These are phyloP conservation scores for Lucilia sericata DNA, from an alignment of 1,140 invertebrate genomes.

Conservation along the genomic window DNA sequence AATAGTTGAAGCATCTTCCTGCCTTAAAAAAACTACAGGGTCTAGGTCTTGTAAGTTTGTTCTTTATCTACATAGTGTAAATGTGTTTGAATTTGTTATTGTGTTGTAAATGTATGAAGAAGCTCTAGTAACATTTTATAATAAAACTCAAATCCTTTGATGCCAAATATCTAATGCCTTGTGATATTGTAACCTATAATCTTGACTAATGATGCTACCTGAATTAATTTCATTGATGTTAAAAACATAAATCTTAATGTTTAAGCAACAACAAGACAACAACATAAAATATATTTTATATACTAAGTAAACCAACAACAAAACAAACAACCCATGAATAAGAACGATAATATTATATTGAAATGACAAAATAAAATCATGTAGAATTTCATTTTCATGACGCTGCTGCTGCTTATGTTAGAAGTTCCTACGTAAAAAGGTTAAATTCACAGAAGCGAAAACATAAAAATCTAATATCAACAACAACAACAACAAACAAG, in stretches of 20 bases:
- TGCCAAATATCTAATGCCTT: conserved; percentile 18
- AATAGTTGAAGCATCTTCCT: too few species aligned
- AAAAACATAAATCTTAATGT: conserved; percentile 44
- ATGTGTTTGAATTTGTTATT: background rate
- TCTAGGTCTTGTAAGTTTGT: too few species aligned
- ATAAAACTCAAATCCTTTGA: conserved; percentile 14
- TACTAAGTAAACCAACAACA: background rate
- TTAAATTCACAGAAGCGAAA: background rate
- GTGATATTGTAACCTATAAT: conserved; percentile 39
- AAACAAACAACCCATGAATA: too few species aligned
- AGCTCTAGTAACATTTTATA: background rate
- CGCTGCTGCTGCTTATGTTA: background rate
- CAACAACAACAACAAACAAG: background rate
- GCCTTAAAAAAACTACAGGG: too few species aligned
- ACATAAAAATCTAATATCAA: background rate
- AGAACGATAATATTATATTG: background rate
- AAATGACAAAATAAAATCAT: conserved; percentile 18
- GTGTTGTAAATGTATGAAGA: background rate
- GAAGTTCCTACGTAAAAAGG: background rate
- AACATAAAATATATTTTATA: conserved; percentile 11
- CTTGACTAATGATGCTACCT: conserved; percentile 39
- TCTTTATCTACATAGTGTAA: background rate
- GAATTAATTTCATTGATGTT: conserved; percentile 44
- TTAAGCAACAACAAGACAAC: conserved; percentile 1
- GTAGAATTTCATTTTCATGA: background rate